Percentiles rank a stretch among this genome's conserved stretches.
phyloP scores from a whole-genome alignment of 2,113 vertebrate genomes.

The Forbesichthys papilliferus region DNA sequence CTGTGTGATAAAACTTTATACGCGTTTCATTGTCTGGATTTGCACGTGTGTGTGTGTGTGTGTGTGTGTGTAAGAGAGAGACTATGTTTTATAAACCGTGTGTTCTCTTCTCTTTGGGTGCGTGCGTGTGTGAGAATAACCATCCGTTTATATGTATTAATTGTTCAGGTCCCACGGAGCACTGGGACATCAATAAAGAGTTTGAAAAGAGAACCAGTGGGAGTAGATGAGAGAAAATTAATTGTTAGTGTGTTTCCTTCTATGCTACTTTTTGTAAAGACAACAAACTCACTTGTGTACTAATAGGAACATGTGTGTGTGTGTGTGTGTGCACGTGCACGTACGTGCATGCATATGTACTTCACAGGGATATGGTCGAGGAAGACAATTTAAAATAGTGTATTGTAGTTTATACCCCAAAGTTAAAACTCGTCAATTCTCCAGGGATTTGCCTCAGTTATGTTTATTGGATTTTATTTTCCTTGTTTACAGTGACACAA shows the following conservation, averaged over 20 bases:
- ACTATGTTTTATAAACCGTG: slow-evolving; percentile 27
- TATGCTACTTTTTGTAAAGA: background rate
- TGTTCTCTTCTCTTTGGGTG: background rate
- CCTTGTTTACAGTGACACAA: too few relatives aligned
- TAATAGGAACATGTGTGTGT: background rate
- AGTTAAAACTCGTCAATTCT: slow-evolving; percentile 46
- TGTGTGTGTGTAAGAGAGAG: background rate
- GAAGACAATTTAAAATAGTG: slow-evolving; percentile 8
- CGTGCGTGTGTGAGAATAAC: background rate
- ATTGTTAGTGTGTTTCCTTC: slow-evolving; percentile 10
- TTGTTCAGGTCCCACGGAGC: slow-evolving; percentile 42
- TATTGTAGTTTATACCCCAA: slow-evolving; percentile 32
- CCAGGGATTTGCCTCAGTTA: too few relatives aligned
- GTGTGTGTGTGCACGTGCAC: background rate
- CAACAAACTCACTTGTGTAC: background rate
- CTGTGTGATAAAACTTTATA: background rate
- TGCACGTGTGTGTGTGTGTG: background rate
- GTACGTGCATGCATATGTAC: background rate
- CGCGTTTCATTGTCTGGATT: background rate
- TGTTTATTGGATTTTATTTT: too few relatives aligned
- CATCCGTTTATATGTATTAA: slow-evolving; percentile 46
- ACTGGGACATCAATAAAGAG: slow-evolving; percentile 47
- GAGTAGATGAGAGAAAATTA: slow-evolving; percentile 42
- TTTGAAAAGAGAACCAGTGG: slow-evolving; percentile 45
- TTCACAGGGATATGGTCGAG: slow-evolving; percentile 28